These are phyloP conservation scores for Triops cancriformis DNA, from an alignment of 1,140 invertebrate species.

Conservation along the genomic window DNA sequence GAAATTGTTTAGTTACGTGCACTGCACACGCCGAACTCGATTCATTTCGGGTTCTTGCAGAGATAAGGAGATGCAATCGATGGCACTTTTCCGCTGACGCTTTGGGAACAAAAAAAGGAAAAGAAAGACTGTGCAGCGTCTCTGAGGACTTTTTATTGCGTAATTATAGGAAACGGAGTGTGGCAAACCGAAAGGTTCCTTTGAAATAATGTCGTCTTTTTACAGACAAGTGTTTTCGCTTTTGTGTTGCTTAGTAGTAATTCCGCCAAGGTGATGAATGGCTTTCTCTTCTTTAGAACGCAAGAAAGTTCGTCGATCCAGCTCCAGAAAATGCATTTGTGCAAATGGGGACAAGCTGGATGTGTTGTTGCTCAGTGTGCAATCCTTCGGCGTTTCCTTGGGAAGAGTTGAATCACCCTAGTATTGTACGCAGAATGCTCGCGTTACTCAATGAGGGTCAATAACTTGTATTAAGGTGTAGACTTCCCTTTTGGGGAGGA, in stretches of 20 bases:
- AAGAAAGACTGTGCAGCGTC: too few relatives aligned
- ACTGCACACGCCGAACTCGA: background rate
- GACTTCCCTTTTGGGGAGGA: background rate
- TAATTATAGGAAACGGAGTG: too few relatives aligned
- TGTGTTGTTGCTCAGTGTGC: background rate
- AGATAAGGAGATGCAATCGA: too few relatives aligned
- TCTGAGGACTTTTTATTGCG: too few relatives aligned
- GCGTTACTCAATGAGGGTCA: background rate
- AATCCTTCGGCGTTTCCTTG: background rate
- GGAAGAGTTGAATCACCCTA: conserved; percentile 4
- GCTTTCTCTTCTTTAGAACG: background rate
- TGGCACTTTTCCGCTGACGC: too few relatives aligned
- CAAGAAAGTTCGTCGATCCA: conserved; percentile 10
- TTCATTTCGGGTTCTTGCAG: background rate
- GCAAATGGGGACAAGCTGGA: background rate
- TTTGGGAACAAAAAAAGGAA: too few relatives aligned
- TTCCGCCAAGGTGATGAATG: too few relatives aligned
- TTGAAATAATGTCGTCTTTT: too few relatives aligned
- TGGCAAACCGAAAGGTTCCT: too few relatives aligned
- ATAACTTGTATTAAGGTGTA: background rate
- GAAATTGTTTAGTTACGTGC: conserved; percentile 6
- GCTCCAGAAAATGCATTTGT: background rate
- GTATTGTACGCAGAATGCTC: background rate
- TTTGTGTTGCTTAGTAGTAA: too few relatives aligned
- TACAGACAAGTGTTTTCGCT: too few relatives aligned